Conservation (phyloP, 1,140 invertebrate species). For the Zaprionus kolodkinae region DNA sequence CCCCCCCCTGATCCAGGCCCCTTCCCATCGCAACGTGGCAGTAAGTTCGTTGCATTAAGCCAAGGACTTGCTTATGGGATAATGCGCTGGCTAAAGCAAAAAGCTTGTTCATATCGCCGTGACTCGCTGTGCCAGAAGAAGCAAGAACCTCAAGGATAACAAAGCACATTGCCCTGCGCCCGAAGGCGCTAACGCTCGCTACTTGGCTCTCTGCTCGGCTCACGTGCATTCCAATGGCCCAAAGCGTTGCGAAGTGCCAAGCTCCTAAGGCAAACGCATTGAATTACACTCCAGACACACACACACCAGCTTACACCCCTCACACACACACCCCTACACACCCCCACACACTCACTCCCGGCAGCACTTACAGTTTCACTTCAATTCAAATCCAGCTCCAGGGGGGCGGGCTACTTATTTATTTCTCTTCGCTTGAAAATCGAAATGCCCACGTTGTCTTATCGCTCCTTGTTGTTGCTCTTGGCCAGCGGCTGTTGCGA, state of each 20-base stretch:
- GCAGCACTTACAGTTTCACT: slow-evolving; percentile 4
- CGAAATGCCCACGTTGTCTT: slow-evolving; percentile 23
- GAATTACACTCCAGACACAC: slow-evolving; percentile 11
- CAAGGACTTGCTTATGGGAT: slow-evolving; percentile 55
- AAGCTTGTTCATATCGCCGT: slow-evolving; percentile 42
- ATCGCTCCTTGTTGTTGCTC: slow-evolving; percentile 12
- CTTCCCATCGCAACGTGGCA: background rate
- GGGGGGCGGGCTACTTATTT: slow-evolving; percentile 16
- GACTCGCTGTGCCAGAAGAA: slow-evolving; percentile 7
- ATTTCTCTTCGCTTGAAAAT: slow-evolving; percentile 30
- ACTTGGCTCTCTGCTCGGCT: background rate
- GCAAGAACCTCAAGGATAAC: slow-evolving; percentile 30
- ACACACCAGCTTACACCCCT: background rate
- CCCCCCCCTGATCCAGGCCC: no score
- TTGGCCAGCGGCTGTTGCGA: slow-evolving; percentile 12
- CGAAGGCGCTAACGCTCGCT: background rate
- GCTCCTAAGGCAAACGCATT: slow-evolving; percentile 6
- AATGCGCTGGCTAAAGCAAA: slow-evolving; percentile 43
- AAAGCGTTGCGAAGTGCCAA: slow-evolving; percentile 18
- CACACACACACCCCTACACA: background rate
- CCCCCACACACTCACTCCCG: background rate
- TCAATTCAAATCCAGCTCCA: slow-evolving; percentile 6
- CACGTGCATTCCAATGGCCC: slow-evolving; percentile 33
- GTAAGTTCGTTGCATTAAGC: slow-evolving; percentile 66
- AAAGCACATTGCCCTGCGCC: slow-evolving; percentile 20